These are phyloP conservation scores for Pteropus rufus DNA, from an alignment of 2,797 vertebrate genomes.

Conservation along the genomic window DNA sequence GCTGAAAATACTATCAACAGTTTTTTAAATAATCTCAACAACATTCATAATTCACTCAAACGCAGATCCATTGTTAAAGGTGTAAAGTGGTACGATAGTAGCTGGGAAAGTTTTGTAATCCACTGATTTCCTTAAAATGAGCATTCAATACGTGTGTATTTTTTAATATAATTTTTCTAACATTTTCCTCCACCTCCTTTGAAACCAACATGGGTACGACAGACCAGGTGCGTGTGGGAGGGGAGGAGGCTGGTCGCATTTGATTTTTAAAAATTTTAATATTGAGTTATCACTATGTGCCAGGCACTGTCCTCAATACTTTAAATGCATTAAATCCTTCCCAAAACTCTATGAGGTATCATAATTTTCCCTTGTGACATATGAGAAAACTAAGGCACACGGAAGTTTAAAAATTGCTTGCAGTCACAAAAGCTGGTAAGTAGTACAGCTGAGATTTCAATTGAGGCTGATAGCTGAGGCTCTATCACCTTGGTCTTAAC, in stretches of 20 bases:
- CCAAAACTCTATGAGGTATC: not conserved
- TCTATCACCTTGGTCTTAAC: not conserved
- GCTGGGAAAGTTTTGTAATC: not conserved
- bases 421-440: not conserved
- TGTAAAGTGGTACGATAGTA: not conserved
- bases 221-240: not conserved
- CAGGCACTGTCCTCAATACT: not conserved
- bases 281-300: not conserved
- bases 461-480: not conserved
- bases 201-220: not conserved
- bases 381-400: not conserved
- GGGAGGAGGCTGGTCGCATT: not conserved
- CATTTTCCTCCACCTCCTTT: slow-evolving; percentile 2
- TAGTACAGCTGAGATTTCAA: not conserved
- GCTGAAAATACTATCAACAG: not conserved
- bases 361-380: slow-evolving; percentile 1
- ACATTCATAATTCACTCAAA: not conserved
- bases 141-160: not conserved
- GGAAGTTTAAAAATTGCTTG: not conserved
- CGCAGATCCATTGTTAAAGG: not conserved
- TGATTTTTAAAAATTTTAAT: not conserved
- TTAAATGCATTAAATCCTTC: slow-evolving; percentile 2
- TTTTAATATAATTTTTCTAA: not conserved
- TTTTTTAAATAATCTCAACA: slow-evolving; percentile 13
- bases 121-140: slow-evolving; percentile 15